Evolutionary conservation across 2,113 vertebrate species (phyloP).

Genomic region (Trachemys scripta): DNA sequence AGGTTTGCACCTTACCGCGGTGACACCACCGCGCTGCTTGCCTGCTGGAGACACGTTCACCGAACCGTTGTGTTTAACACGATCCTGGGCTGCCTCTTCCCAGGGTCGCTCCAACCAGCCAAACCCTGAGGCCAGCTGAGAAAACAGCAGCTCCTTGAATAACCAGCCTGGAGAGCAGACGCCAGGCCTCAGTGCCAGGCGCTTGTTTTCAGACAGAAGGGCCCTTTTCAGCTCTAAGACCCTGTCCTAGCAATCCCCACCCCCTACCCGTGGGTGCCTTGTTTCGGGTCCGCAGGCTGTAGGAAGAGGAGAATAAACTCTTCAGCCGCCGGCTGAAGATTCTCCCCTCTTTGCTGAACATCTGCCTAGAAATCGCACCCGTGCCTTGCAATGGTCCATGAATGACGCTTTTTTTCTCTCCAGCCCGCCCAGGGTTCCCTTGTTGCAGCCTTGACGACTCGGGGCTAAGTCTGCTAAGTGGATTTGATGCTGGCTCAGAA

Average conservation of each 20-base stretch:
- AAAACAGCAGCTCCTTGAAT: neutral
- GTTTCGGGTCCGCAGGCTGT: neutral
- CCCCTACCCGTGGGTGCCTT: neutral
- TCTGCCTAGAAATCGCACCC: constrained; percentile 64
- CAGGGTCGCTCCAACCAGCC: neutral
- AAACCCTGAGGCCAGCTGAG: neutral
- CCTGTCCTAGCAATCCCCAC: fast-evolving
- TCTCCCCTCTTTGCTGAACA: constrained; percentile 29
- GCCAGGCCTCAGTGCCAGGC: neutral
- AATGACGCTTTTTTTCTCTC: constrained; percentile 43
- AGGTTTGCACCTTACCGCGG: neutral
- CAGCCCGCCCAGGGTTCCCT: constrained; percentile 44
- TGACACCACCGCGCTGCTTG: neutral
- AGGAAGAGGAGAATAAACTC: neutral
- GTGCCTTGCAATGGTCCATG: constrained; percentile 43
- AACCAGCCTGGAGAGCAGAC: neutral
- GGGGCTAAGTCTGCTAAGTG: constrained; percentile 78
- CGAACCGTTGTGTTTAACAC: neutral
- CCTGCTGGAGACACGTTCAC: neutral
- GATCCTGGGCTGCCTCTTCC: neutral
- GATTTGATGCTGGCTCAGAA: constrained; percentile 79
- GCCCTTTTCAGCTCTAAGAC: neutral
- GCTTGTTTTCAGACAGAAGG: neutral
- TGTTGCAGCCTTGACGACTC: constrained; percentile 60
- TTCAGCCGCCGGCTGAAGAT: neutral